Conservation (phyloP, 2,888 invertebrate species). For the Sphecodes monilicornis region DNA sequence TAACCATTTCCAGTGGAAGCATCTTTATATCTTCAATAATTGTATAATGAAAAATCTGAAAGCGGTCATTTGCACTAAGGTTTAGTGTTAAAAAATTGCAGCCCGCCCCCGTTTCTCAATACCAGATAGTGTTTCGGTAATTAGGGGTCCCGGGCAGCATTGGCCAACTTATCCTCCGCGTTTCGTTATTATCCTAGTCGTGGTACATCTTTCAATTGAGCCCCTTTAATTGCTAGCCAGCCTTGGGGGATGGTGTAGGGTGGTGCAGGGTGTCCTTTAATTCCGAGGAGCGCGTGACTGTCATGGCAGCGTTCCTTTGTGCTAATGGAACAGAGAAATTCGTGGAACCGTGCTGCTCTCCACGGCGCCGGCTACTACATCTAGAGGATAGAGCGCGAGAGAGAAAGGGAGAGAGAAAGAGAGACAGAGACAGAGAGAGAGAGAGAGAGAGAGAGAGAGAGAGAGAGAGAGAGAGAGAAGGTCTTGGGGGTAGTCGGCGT, state of each 20-base stretch:
- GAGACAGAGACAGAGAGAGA: background rate
- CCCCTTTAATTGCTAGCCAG: constrained; percentile 31
- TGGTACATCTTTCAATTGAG: constrained; percentile 37
- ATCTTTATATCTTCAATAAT: no score
- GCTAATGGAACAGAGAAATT: constrained; percentile 58
- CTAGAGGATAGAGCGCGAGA: background rate
- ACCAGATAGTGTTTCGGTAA: background rate
- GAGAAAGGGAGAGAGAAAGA: background rate
- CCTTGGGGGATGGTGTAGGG: background rate
- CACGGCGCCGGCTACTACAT: background rate
- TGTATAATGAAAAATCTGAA: no score
- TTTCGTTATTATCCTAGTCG: constrained; percentile 28
- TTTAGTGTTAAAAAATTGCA: no score
- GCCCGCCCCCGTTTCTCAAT: no score
- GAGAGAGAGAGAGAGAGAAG: background rate
- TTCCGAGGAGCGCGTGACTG: constrained; percentile 33
- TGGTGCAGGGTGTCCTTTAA: constrained; percentile 37
- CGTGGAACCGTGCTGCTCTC: constrained; percentile 1
- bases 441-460: background rate
- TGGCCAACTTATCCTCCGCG: background rate
- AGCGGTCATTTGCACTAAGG: no score
- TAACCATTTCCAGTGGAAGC: no score
- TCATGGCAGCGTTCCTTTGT: constrained; percentile 43
- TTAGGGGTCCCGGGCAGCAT: background rate
- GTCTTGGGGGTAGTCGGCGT: background rate